Conservation (phyloP, 2,113 vertebrate species). For the Jacana jacana region DNA sequence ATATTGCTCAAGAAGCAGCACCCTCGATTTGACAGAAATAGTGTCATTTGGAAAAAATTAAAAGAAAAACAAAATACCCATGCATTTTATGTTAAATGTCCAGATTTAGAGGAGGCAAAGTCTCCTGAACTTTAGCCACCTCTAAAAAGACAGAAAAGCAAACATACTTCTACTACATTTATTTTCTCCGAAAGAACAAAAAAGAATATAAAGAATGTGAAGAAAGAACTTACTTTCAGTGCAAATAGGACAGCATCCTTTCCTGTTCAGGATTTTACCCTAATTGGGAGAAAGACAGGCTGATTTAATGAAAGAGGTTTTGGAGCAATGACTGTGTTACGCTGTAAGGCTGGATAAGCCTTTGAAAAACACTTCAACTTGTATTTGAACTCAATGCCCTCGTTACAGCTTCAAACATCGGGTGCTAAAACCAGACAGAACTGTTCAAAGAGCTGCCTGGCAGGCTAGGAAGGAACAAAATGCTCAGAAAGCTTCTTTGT, state of each 20-base stretch:
- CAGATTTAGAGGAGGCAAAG: not conserved
- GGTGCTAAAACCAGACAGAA: slow-evolving; percentile 56
- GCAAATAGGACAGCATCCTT: slow-evolving; percentile 98
- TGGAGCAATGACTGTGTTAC: not conserved
- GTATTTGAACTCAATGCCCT: slow-evolving; percentile 48
- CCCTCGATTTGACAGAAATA: not conserved
- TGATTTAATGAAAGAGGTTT: slow-evolving; percentile 50
- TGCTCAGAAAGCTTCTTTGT: not conserved
- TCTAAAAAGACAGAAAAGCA: not conserved
- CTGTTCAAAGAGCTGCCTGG: slow-evolving; percentile 2
- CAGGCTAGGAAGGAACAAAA: slow-evolving; percentile 7
- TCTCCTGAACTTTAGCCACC: not conserved
- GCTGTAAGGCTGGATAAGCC: slow-evolving; percentile 34
- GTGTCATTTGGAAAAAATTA: not conserved
- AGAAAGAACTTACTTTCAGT: slow-evolving; percentile 97
- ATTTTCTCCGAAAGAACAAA: slow-evolving; percentile 2
- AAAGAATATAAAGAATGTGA: not conserved
- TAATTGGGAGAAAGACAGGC: slow-evolving; percentile 72
- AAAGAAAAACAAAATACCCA: not conserved
- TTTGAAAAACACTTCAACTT: slow-evolving; percentile 53
- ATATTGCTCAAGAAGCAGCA: not conserved
- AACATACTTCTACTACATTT: not conserved
- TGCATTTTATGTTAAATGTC: not conserved
- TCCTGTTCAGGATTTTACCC: slow-evolving; percentile 98
- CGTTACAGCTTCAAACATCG: slow-evolving; percentile 56